Percentiles rank a stretch among this genome's conserved stretches.
Evolutionary conservation across 2,797 vertebrate genomes (phyloP).

Genomic region (Centroberyx gerrardi): DNA sequence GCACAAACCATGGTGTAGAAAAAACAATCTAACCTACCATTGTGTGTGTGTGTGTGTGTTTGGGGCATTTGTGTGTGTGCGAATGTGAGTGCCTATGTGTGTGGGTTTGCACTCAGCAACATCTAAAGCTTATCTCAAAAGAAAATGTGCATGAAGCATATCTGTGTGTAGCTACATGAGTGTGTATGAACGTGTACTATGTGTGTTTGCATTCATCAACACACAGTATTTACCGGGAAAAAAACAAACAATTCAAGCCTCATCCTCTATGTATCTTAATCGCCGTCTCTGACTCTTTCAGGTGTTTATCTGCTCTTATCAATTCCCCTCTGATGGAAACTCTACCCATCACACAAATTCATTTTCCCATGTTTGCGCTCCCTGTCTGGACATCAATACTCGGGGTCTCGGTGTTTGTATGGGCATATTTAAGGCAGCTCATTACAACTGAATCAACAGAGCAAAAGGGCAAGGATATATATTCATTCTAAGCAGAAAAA

Average conservation of each 20-base stretch:
- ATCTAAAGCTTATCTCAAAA: background rate
- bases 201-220: conserved; percentile 31
- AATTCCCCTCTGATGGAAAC: conserved; percentile 25
- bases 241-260: conserved; percentile 7
- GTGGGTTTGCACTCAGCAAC: conserved; percentile 2
- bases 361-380: conserved; percentile 62
- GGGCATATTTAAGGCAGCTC: conserved; percentile 56
- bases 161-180: background rate
- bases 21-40: conserved; percentile 11
- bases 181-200: background rate
- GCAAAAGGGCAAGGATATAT: conserved; percentile 53
- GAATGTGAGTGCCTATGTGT: background rate
- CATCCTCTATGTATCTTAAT: conserved; percentile 38
- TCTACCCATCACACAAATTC: conserved; percentile 40
- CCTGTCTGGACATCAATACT: conserved; percentile 59
- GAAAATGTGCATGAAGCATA: background rate
- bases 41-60: conserved; percentile 5
- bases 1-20: conserved; percentile 21
- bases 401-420: conserved; percentile 41
- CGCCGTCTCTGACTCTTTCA: conserved; percentile 37
- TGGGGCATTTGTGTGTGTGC: background rate
- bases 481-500: conserved; percentile 30
- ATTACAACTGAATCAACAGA: conserved; percentile 63
- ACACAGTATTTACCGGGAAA: conserved; percentile 4
- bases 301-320: conserved; percentile 56